These are phyloP conservation scores for Geococcyx californianus DNA, from an alignment of 2,113 vertebrate genomes.

Conservation along the genomic window DNA sequence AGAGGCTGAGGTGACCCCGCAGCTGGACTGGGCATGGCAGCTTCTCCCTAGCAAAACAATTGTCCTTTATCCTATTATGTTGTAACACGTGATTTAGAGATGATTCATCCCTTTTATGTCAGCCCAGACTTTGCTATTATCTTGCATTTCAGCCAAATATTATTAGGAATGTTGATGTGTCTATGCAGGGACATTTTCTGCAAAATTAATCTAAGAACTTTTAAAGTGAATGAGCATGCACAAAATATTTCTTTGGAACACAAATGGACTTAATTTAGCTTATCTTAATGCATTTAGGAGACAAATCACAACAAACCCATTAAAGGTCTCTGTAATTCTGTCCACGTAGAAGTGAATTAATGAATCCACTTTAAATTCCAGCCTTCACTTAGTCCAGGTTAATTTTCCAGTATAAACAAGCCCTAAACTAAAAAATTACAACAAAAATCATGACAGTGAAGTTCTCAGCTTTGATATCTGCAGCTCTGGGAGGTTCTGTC, in stretches of 20 bases:
- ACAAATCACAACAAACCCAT: not conserved
- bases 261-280: not conserved
- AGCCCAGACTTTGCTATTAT: not conserved
- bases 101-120: slow-evolving; percentile 13
- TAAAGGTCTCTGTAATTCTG: not conserved
- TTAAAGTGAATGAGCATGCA: not conserved
- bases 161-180: slow-evolving; percentile 1
- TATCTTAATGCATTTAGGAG: slow-evolving; percentile 1
- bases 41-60: not conserved
- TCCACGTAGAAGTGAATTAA: not conserved
- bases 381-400: not conserved
- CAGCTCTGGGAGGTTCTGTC: not conserved
- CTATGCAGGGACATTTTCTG: not conserved
- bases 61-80: not conserved
- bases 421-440: not conserved
- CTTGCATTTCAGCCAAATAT: not conserved
- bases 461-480: not conserved
- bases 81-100: not conserved
- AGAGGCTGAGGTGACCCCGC: not conserved
- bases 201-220: slow-evolving; percentile 4
- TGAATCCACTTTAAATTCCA: not conserved
- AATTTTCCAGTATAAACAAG: not conserved
- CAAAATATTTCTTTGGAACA: not conserved
- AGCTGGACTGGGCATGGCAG: not conserved
- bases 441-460: not conserved